Conservation (phyloP, 2,797 vertebrate species). For the Mycteria americana region DNA sequence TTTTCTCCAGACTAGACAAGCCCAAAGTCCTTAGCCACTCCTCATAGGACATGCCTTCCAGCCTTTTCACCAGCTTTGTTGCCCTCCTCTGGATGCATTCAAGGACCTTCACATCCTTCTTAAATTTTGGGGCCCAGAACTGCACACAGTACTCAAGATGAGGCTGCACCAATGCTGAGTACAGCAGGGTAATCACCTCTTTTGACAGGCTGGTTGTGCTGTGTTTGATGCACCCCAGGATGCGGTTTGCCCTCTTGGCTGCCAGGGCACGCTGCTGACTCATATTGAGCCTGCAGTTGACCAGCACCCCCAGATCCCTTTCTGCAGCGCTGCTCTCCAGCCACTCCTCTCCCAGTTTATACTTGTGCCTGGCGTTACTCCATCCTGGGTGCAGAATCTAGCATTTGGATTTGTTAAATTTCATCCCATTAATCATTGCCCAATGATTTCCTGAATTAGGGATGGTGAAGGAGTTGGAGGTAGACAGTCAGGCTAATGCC, state of each 20-base stretch:
- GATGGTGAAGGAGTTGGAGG: slow-evolving; percentile 73
- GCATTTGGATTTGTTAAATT: not conserved
- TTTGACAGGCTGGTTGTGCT: not conserved
- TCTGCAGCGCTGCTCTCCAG: not conserved
- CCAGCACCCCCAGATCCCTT: not conserved
- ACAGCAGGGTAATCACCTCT: not conserved
- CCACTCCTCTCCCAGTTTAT: not conserved
- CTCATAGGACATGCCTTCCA: not conserved
- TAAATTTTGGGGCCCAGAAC: not conserved
- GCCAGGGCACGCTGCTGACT: not conserved
- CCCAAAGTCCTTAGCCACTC: not conserved
- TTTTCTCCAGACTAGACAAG: not conserved
- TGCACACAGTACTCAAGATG: not conserved
- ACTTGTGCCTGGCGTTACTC: not conserved
- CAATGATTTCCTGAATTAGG: slow-evolving; percentile 71
- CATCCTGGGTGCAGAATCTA: not conserved
- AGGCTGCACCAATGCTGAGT: not conserved
- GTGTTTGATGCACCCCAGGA: not conserved
- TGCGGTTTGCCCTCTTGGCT: not conserved
- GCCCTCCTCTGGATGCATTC: not conserved
- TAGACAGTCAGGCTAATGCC: slow-evolving; percentile 78
- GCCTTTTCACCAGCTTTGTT: not conserved
- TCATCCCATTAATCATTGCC: not conserved
- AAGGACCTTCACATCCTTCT: not conserved
- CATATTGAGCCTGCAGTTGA: accelerated